Base-by-base conservation (phyloP, 2,888 invertebrate species). In the Uropetala carovei region DNA sequence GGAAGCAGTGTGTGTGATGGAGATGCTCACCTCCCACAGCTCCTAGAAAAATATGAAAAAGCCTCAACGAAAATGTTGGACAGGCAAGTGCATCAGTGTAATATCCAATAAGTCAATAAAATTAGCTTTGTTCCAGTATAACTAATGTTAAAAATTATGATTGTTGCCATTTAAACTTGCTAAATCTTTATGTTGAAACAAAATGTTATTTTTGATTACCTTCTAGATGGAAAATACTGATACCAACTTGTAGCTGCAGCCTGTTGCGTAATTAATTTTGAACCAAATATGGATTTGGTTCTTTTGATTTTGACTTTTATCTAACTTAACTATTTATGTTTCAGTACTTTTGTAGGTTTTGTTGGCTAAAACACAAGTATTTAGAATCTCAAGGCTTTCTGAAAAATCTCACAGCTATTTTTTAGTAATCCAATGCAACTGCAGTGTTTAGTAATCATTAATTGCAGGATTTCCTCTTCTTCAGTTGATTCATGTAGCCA, bases 1-100 rank as follows among this genome's bases (percentile, higher is more conserved):
- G 99, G 99, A 16, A 68, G 89, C 43, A 97, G 98, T 13, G 98
- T 98, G 16, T 99, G 99, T 94, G 99, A 99, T 94, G 99, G 99
- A 94, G 99, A 99, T 94, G 97, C 99, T 13, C 98, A 99, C 94
- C 96, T 99, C 89, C 98, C 99, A 14, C 98, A 98, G 94, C 96
- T 99, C 89, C 95, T 99, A 81, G 99, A 99, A 94, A 97, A 98
- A 93, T 98, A 99, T 95, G 99, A 99, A 95, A 97, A 98, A 94
- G 99, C 99, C n/a, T 98, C 99, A 94, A 99, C 99, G 92, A 99
- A 99, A 96, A 99, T 99, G 98, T 96, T 99, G 91, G 99, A 99
- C 95, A 97, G 99, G 97, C 97, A 94, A 94, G 89, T 16, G 43
- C 43, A 43, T 43, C 43, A 43, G 5, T 43, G 43, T 43, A 5